phyloP scores from a whole-genome alignment of 2,888 invertebrate genomes.

The Mythimna albipuncta region DNA sequence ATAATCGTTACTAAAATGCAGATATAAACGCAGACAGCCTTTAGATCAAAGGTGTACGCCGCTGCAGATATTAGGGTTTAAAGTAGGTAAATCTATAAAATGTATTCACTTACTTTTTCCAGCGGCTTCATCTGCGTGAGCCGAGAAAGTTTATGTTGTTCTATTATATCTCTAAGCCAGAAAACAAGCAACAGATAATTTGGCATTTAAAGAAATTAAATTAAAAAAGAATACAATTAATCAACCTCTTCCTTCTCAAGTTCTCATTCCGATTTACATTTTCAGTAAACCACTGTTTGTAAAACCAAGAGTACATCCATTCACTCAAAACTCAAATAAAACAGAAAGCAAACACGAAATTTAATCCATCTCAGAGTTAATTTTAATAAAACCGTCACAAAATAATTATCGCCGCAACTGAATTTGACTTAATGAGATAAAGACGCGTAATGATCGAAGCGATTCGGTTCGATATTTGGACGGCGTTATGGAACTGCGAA shows the following conservation, averaged over 20 bases:
- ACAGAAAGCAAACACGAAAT: conserved; percentile 3
- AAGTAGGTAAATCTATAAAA: too few relatives aligned
- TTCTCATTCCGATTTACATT: conserved; percentile 10
- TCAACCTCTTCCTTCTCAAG: neutral
- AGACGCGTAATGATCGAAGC: conserved; percentile 55
- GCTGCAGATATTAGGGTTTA: too few relatives aligned
- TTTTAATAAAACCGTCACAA: conserved; percentile 46
- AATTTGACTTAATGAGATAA: conserved; percentile 60
- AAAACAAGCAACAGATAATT: neutral
- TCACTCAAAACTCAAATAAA: conserved; percentile 36
- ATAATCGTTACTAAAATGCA: too few relatives aligned
- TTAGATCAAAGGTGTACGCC: too few relatives aligned
- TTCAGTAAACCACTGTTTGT: conserved; percentile 19
- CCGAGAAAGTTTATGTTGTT: too few relatives aligned
- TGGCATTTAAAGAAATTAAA: neutral
- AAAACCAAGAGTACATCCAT: conserved; percentile 28
- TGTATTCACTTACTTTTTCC: too few relatives aligned
- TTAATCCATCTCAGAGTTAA: conserved; percentile 14
- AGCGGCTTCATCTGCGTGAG: too few relatives aligned
- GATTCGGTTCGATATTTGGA: conserved; percentile 34
- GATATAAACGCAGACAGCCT: too few relatives aligned
- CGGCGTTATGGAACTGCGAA: neutral
- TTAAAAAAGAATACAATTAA: neutral
- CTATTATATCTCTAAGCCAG: too few relatives aligned
- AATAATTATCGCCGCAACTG: conserved; percentile 39